Base-by-base conservation (phyloP, 2,888 invertebrate genomes). In the Drosophila mulleri region DNA sequence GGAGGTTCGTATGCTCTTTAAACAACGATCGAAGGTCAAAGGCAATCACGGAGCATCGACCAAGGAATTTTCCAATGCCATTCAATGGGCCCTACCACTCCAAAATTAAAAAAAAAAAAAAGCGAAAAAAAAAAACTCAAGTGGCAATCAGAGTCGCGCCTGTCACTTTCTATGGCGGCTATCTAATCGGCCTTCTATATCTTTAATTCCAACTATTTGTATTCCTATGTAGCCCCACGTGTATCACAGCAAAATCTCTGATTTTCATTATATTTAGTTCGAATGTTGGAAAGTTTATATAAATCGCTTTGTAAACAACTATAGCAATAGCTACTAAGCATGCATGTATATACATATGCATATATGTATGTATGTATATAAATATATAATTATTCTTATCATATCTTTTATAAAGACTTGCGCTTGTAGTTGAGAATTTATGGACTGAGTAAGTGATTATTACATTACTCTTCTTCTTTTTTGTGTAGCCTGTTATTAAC, bases 131-230 rank as follows among this genome's bases (percentile, higher is more conserved):
- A 7, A 23, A 44, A 65, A 12, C 37, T 73, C 39, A 57, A 74
- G 73, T 77, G 52, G 48, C 67, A 67, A 68, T 65, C 63, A 61
- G 45, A 53, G 54, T 72, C 26, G 16, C 60, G 76, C 53, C 58
- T 67, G 67, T 76, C 76, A 67, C 76, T 76, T 75, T 75, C 72
- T 44, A 75, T 75, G 72, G 64, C 7, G 23, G 37, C 72, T 76
- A 76, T 67, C 69, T 57, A 76, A 77, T 77, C 77, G 59, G 44
- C 9, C 16, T 26, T 54, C 50, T 14, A 53, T 53, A 53, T 53
- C 53, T 53, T n/a, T 47, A 42, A 68, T 47, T 58, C 23, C 32
- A 56, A 41, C 26, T 39, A 52, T 42, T 47, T 14, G 23, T 53
- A 16, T 53, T 20, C n/a, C 16, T 23, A 26, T 53, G 53, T 53